Evolutionary conservation across 2,888 invertebrate species (phyloP), one percentile per base, ranked within the genome.

Genomic region (Tuta absoluta): DNA sequence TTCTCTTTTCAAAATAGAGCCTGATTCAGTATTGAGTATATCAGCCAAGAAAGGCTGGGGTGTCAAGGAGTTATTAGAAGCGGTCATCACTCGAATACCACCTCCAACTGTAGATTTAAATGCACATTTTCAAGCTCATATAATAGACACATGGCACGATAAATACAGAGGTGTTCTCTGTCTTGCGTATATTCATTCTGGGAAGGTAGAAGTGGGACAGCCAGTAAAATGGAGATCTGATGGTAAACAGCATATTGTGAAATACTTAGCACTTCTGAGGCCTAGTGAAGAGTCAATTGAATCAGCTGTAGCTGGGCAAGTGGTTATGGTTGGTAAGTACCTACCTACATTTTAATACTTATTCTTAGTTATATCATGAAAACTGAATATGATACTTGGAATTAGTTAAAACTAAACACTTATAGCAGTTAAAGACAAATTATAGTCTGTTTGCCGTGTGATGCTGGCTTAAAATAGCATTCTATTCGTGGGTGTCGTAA

Each of bases 71-170:
- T 92, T 99, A 21, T 80, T 99, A 63, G 92, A 96, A 78, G 93
- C 95, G 56, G 93, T 99, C 14, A 94, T 99, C 53, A 93, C 95
- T 69, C 92, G 92, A 79, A 93, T 98, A 75, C 98, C 98, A 23
- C 93, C 95, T 56, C 97, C 97, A 0, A 75, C 84, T 38, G 95
- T 93, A 0, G 80, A 93, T 68, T 85, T 93, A 63, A 80, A 92
- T 24, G 92, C 91, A 0, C 91, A 94, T 33, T 94, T 98, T 66
- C 94, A 94, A 81, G 97, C 96, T 0, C 89, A 99, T 53, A 91
- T 98, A 65, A 98, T 98, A 87, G 99, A 99, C 80, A 97, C 97
- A 64, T 98, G 97, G 96, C 98, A 95, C 86, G 97, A 99, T 81
- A 95, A 94, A 71, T 98, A 96, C 79, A 94, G 95, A 78, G 98